phyloP scores from a whole-genome alignment of 2,888 invertebrate species.

The Archips xylosteana region DNA sequence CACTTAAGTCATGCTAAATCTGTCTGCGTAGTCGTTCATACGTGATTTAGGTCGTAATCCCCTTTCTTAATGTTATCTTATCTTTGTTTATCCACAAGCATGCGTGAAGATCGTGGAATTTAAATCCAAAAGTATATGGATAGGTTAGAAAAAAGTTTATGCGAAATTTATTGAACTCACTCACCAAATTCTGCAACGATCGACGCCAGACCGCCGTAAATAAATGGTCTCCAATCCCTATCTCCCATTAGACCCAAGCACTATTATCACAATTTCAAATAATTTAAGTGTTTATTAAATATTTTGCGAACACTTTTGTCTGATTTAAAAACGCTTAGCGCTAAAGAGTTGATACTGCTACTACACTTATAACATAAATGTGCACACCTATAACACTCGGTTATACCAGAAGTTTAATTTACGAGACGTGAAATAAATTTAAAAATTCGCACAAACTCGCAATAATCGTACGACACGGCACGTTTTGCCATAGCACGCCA shows the following conservation, averaged over 20 bases:
- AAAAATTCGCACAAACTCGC: slow-evolving; percentile 35
- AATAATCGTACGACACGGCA: slow-evolving; percentile 23
- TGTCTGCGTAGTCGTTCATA: neutral
- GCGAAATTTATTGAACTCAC: slow-evolving; percentile 50
- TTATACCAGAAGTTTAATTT: slow-evolving; percentile 8
- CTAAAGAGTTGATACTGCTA: neutral
- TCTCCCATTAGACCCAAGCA: slow-evolving; percentile 88
- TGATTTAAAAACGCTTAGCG: slow-evolving; percentile 15
- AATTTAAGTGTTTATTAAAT: slow-evolving; percentile 31
- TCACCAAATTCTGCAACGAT: slow-evolving; percentile 97
- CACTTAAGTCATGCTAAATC: neutral
- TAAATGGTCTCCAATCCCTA: slow-evolving; percentile 96
- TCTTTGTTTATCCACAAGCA: slow-evolving; percentile 29
- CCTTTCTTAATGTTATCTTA: slow-evolving; percentile 29
- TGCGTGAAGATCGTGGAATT: slow-evolving; percentile 29
- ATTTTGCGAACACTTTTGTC: slow-evolving; percentile 26
- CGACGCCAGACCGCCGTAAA: slow-evolving; percentile 97
- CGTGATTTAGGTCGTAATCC: neutral
- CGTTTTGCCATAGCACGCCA: slow-evolving; percentile 30
- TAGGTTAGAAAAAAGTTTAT: slow-evolving; percentile 43
- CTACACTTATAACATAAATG: neutral
- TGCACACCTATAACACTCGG: neutral
- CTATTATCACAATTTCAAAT: slow-evolving; percentile 26
- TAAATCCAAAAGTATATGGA: slow-evolving; percentile 27
- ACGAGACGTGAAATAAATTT: slow-evolving; percentile 5